phyloP scores from a whole-genome alignment of 1,140 invertebrate genomes.

The Musca domestica region DNA sequence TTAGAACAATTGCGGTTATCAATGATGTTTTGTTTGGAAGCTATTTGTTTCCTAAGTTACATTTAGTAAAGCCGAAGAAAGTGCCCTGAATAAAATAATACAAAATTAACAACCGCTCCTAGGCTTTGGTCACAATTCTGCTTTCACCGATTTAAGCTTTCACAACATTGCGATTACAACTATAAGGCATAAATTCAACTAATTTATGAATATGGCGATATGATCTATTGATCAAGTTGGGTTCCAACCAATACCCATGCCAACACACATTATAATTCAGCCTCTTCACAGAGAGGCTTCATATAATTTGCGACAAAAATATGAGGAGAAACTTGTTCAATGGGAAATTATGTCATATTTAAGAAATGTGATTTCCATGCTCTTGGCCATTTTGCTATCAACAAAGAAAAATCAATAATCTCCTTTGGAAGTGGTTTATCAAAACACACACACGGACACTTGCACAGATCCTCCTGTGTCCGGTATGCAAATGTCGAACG shows the following conservation, averaged over 20 bases:
- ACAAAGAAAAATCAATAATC: constrained; percentile 4
- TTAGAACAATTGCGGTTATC: too few species aligned
- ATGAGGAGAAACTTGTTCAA: not conserved
- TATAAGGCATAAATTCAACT: too few species aligned
- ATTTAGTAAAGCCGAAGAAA: too few species aligned
- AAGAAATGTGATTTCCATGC: not conserved
- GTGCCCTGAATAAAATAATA: too few species aligned
- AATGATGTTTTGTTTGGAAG: too few species aligned
- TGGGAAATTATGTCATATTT: constrained; percentile 16
- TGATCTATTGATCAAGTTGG: constrained; percentile 4
- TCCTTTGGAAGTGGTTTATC: not conserved
- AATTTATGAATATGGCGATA: not conserved
- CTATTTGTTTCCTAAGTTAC: too few species aligned
- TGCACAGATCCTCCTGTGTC: not conserved
- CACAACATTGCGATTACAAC: too few species aligned
- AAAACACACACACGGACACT: too few species aligned
- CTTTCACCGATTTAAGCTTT: too few species aligned
- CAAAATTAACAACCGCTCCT: too few species aligned
- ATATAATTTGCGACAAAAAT: not conserved
- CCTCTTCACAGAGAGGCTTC: not conserved
- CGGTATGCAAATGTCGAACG: not conserved
- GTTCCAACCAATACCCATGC: not conserved
- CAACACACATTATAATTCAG: not conserved
- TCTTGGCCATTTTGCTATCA: not conserved
- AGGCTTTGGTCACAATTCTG: too few species aligned